These are phyloP conservation scores for Agelastica alni DNA, from an alignment of 2,888 invertebrate species.

Conservation along the genomic window DNA sequence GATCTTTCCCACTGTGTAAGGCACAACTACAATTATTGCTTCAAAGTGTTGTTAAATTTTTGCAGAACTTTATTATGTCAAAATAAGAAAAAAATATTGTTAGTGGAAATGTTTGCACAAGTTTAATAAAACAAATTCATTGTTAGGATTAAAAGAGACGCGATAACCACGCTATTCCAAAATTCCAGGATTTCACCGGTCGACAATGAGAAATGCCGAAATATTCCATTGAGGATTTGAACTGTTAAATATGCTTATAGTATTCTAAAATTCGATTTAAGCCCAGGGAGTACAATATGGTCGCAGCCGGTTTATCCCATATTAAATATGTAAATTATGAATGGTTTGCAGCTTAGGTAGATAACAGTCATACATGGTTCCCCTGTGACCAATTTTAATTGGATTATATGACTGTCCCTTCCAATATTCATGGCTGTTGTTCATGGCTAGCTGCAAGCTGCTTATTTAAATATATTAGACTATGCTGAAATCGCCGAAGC, in stretches of 20 bases:
- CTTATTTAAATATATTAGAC: slow-evolving; percentile 26
- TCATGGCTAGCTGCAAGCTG: slow-evolving; percentile 19
- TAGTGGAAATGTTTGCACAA: not conserved
- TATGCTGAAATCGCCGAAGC: slow-evolving; percentile 5
- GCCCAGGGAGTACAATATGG: slow-evolving; percentile 29
- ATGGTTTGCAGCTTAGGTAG: slow-evolving; percentile 52
- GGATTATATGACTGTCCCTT: slow-evolving; percentile 52
- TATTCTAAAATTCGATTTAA: slow-evolving; percentile 32
- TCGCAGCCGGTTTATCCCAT: slow-evolving; percentile 38
- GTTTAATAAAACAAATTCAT: not conserved
- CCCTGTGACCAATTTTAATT: slow-evolving; percentile 53
- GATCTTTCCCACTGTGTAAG: too few relatives aligned
- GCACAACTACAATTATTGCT: too few relatives aligned
- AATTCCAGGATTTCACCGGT: slow-evolving; percentile 9
- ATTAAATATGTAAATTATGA: slow-evolving; percentile 54
- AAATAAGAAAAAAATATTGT: not conserved
- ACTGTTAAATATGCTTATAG: slow-evolving; percentile 43
- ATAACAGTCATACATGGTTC: slow-evolving; percentile 53
- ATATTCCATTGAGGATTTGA: slow-evolving; percentile 38
- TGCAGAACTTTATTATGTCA: too few relatives aligned
- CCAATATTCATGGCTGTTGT: slow-evolving; percentile 28
- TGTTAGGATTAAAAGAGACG: too few relatives aligned
- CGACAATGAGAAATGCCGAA: slow-evolving; percentile 23
- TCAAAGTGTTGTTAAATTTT: too few relatives aligned
- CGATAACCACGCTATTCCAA: slow-evolving; percentile 8